Evolutionary conservation across 2,113 vertebrate genomes (phyloP).

Genomic region (Apteryx mantelli): DNA sequence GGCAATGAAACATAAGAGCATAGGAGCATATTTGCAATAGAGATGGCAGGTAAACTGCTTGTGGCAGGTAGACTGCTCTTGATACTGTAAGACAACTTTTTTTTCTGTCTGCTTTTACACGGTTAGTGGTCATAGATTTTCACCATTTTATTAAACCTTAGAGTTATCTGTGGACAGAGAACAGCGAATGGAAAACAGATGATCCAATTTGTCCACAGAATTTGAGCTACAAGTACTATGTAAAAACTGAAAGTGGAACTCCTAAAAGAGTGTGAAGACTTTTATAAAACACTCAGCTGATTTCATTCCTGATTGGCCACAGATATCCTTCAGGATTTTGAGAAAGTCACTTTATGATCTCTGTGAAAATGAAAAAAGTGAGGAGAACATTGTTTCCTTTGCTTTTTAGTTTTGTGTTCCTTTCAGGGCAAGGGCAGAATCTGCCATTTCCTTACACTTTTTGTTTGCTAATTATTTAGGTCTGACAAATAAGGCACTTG

Average conservation of each 20-base stretch:
- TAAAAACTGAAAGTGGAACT: background rate
- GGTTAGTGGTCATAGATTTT: background rate
- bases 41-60: background rate
- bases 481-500: background rate
- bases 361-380: background rate
- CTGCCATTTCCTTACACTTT: background rate
- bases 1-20: background rate
- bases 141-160: background rate
- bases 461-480: slow-evolving; percentile 23
- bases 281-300: background rate
- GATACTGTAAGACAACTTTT: background rate
- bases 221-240: background rate
- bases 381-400: background rate
- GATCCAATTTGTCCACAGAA: background rate
- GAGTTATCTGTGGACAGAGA: background rate
- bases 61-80: background rate
- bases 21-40: background rate
- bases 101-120: background rate
- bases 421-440: background rate
- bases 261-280: background rate
- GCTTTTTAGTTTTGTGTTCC: background rate
- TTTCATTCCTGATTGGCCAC: background rate
- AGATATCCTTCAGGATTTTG: background rate
- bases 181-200: background rate
- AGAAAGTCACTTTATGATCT: background rate